Percentiles rank a stretch among this genome's conserved stretches.
These are phyloP conservation scores for Nasonia vitripennis DNA, from an alignment of 1,140 invertebrate species.

Conservation along the genomic window DNA sequence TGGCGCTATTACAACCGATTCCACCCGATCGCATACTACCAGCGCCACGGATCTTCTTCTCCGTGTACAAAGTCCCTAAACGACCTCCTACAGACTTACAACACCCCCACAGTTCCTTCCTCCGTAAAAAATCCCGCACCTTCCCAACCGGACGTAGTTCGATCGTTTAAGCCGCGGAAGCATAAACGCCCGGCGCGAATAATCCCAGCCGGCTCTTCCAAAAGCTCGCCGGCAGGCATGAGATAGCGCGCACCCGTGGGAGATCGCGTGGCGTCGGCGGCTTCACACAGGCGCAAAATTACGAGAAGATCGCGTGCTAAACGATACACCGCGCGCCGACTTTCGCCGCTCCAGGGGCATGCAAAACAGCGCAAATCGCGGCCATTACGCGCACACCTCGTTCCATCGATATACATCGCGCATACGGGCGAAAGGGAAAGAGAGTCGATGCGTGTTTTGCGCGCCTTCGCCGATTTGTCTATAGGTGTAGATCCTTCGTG, in stretches of 20 bases:
- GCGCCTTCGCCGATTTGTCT: slow-evolving; percentile 20
- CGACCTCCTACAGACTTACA: too few relatives aligned
- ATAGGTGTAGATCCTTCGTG: slow-evolving; percentile 9
- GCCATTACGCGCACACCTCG: slow-evolving; percentile 53
- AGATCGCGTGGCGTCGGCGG: slow-evolving; percentile 44
- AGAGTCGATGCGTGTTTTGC: slow-evolving; percentile 6
- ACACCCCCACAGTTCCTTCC: too few relatives aligned
- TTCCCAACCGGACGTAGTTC: too few relatives aligned
- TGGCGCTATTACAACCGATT: too few relatives aligned
- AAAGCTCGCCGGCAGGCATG: neutral
- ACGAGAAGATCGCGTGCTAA: slow-evolving; percentile 72
- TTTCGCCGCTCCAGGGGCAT: slow-evolving; percentile 37
- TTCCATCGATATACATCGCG: slow-evolving; percentile 45
- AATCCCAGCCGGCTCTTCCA: neutral
- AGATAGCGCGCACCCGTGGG: neutral
- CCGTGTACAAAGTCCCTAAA: too few relatives aligned
- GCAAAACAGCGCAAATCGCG: slow-evolving; percentile 53
- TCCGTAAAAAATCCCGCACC: neutral
- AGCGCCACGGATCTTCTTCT: too few relatives aligned
- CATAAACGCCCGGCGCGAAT: neutral
- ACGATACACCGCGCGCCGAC: slow-evolving; percentile 60
- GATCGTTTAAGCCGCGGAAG: slow-evolving; percentile 23
- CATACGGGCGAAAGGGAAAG: slow-evolving; percentile 10
- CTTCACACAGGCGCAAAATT: slow-evolving; percentile 66
- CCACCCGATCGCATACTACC: too few relatives aligned